Evolutionary conservation across 2,797 vertebrate genomes (phyloP), one percentile per base, ranked within the genome.

Genomic region (Meda fulgida): DNA sequence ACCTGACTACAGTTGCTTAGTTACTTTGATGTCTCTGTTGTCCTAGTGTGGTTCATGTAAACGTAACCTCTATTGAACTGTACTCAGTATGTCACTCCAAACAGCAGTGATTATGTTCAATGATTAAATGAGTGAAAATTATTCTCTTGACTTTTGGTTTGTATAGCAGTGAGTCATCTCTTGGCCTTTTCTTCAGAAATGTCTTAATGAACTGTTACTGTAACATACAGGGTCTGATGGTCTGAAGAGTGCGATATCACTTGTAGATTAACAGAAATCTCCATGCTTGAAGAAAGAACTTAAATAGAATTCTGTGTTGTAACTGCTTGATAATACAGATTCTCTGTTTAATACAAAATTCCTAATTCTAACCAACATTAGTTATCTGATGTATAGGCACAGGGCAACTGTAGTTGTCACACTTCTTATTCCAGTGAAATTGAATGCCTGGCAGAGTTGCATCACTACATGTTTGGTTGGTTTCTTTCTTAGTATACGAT

Each of bases 181-280:
- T 77, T 69, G n/a, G 34, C 48, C 63, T 78, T 84, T 83, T 76
- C 46, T 66, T 67, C 18, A 66, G n/a, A 77, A 69, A 84, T 69
- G 46, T 84, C n/a, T 77, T 67, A 84, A 66, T 76, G 43, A 83
- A 66, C 23, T 67, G 58, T 23, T 66, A 43, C 51, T n/a, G n/a
- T n/a, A n/a, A n/a, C n/a, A n/a, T n/a, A n/a, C n/a, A n/a, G n/a
- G n/a, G n/a, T n/a, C n/a, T 19, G n/a, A 67, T 72, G 23, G 23
- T 9, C 18, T 78, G 19, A 65, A 75, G 21, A 29, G 51, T 21
- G 23, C 89, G 91, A 92, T 85, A 92, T 83, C 92, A 86, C 69
- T 93, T 94, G 69, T 80, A 91, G 93, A 63, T 84, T 3, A 81
- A 3, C 89, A 19, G 13, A 29, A 70, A 86, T 26, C 43, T 86